Base-by-base conservation (phyloP, 2,888 invertebrate genomes). In the Allophyes oxyacanthae region DNA sequence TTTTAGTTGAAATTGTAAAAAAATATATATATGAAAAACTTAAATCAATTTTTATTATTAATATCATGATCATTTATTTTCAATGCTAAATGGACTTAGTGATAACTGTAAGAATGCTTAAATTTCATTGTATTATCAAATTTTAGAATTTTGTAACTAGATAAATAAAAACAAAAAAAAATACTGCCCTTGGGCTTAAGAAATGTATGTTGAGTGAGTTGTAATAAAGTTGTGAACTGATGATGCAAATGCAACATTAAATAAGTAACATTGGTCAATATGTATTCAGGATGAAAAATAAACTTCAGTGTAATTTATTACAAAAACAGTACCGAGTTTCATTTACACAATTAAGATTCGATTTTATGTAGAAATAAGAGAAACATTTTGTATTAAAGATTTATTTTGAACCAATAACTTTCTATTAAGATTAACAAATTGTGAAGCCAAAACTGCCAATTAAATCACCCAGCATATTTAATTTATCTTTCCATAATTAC, bases 241-340 rank as follows among this genome's bases (percentile, higher is more conserved):
- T 86, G 87, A 87, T 83, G 86, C 80, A 66, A 75, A 70, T 77
- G 80, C 76, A 82, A 85, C 82, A 77, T 80, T 79, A 79, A 79
- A 76, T 87, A 84, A 88, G 83, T 84, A 84, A 86, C 84, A 85
- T 87, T 84, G 87, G 86, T 89, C 89, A 85, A 90, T 92, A 90
- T 93, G 91, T 94, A 92, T 91, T 92, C 92, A 88, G 85, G 85
- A 90, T 90, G 89, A 90, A 86, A 91, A 91, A 93, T 92, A 94
- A 94, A 94, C 89, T 93, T 93, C 93, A 93, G 91, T 94, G 94
- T 94, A 93, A 94, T 94, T 94, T 94, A 94, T 92, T 92, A 92
- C 81, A 81, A 78, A 78, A 76, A 77, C 72, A 61, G 68, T 45
- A 51, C 46, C 15, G 77, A 77, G 77, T 84, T 84, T 86, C 76